Base-by-base conservation (phyloP, 2,797 vertebrate genomes). In the Epinephelus malabaricus region DNA sequence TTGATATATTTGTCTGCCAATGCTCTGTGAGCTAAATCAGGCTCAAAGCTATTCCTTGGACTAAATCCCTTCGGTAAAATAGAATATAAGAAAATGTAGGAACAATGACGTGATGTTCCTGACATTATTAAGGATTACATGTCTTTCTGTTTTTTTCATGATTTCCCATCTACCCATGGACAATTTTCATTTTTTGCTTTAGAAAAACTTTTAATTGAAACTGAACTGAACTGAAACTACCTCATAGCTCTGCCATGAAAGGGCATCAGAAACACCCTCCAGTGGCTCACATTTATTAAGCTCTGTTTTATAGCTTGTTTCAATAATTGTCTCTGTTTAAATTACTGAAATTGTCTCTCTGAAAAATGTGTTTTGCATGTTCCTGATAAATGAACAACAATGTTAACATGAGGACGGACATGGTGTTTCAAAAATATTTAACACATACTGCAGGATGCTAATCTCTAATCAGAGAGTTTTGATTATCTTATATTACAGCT, bases 151-250 rank as follows among this genome's bases (percentile, higher is more conserved):
- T 4, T 27, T 21, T 40, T 54, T 25, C 1, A 46, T 51, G 38
- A 18, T 45, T 72, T 70, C 59, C 3, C 3, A 30, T 70, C 53
- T 40, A 34, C 15, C 21, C 19, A 2, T 69, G 51, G 43, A 67
- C n/a, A 62, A 25, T 54, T 68, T 80, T 78, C 17, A 61, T 67
- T 19, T 76, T 63, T 54, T 45, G 23, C 21, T 64, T 70, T 11
- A 27, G 10, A 5, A 46, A 80, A 70, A 50, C 50, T 61, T 73
- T 79, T 77, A 78, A 75, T 77, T 75, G 63, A 65, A 75, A 62
- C 43, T 11, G 55, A 81, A 67, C 19, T 67, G 53, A 56, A 67
- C 30, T 64, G 54, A 70, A 83, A 71, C 27, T 45, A 19, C 45
- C 63, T 62, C 53, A 73, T 3, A 73, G 49, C 27, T 64, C 30